Conservation (phyloP, 2,888 invertebrate genomes). For the Archaeoteleia sp. region DNA sequence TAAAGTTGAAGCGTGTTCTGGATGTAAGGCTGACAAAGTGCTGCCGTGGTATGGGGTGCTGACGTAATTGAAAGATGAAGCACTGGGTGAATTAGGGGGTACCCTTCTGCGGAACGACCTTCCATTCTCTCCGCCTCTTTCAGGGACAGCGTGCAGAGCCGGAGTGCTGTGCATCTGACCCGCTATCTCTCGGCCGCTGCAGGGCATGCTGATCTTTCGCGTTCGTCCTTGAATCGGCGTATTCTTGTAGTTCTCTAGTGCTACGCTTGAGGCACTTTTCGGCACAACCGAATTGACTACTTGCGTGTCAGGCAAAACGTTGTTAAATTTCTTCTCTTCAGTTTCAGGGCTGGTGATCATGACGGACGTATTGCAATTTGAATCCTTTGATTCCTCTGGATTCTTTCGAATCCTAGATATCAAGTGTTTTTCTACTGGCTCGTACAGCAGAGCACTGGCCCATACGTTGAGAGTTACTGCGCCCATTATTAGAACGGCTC, state of each 20-base stretch:
- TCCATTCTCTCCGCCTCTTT: constrained; percentile 76
- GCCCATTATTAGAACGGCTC: constrained; percentile 87
- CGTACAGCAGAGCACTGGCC: constrained; percentile 89
- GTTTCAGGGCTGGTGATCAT: constrained; percentile 61
- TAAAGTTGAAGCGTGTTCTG: constrained; percentile 86
- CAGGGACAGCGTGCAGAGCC: constrained; percentile 82
- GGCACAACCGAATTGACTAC: constrained; percentile 64
- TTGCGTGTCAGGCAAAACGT: constrained; percentile 6
- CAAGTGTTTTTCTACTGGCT: constrained; percentile 89
- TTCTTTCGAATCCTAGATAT: constrained; percentile 76
- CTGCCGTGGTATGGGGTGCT: constrained; percentile 91
- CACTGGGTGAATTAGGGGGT: constrained; percentile 84
- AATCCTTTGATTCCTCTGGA: constrained; percentile 66
- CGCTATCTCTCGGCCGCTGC: constrained; percentile 76
- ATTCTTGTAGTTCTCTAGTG: constrained; percentile 78
- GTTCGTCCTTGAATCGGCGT: constrained; percentile 76
- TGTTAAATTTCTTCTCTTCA: constrained; percentile 59
- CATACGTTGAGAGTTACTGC: constrained; percentile 89
- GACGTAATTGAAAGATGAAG: constrained; percentile 89
- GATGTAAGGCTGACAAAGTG: constrained; percentile 83
- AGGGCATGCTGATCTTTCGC: constrained; percentile 79
- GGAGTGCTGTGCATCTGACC: constrained; percentile 81
- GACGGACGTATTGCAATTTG: constrained; percentile 68
- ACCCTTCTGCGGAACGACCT: constrained; percentile 62
- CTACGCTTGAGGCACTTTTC: constrained; percentile 83